phyloP scores from a whole-genome alignment of 2,113 vertebrate species.

The zebrafish (Danio rerio) region GRCz12tu NC_133200.1:33772001-33772500 shows the following conservation, averaged over 20 bases:
- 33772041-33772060: background rate
- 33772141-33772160: background rate
- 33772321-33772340: slow-evolving; percentile 2
- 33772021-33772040: background rate
- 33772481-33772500: background rate
- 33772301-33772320: background rate
- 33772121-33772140: background rate
- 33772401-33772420: background rate
- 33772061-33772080: background rate
- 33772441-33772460: background rate
- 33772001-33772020: background rate
- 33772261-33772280: background rate
- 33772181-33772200: background rate
- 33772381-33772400: background rate
- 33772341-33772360: background rate
- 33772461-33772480: background rate
- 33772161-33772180: background rate
- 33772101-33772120: background rate
- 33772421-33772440: background rate
- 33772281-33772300: background rate
- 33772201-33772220: background rate
- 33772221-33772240: background rate
- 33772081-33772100: background rate
- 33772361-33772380: background rate
- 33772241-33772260: background rate